Percentiles rank a stretch among this genome's conserved stretches.
phyloP scores from a whole-genome alignment of 2,888 invertebrate species.

The Drosophila recens region DNA sequence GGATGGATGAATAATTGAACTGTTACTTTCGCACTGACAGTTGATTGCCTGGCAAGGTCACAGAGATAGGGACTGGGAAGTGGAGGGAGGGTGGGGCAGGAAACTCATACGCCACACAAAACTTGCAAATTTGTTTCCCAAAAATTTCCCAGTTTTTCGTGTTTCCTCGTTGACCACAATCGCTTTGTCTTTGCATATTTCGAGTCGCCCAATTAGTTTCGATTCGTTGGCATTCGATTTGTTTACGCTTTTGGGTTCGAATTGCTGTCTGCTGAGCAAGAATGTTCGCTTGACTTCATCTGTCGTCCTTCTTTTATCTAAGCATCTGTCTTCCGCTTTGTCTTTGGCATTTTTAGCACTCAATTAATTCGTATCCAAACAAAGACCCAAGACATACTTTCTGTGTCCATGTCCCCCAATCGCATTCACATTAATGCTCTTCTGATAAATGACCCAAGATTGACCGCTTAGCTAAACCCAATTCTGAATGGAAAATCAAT shows the following conservation, averaged over 20 bases:
- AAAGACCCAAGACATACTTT: slow-evolving; percentile 56
- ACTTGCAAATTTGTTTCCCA: slow-evolving; percentile 3
- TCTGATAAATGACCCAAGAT: slow-evolving; percentile 55
- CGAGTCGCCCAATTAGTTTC: slow-evolving; percentile 76
- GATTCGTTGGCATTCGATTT: slow-evolving; percentile 71
- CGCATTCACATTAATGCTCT: slow-evolving; percentile 42
- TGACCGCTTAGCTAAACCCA: slow-evolving; percentile 41
- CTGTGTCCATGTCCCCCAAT: slow-evolving; percentile 17
- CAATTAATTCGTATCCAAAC: slow-evolving; percentile 72
- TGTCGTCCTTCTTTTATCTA: slow-evolving; percentile 52
- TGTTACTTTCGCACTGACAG: slow-evolving; percentile 68
- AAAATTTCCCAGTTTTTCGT: not conserved
- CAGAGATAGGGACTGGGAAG: not conserved
- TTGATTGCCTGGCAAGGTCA: slow-evolving; percentile 71
- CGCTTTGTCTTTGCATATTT: slow-evolving; percentile 78
- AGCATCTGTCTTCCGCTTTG: slow-evolving; percentile 36
- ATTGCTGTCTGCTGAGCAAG: slow-evolving; percentile 52
- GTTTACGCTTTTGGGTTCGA: slow-evolving; percentile 42
- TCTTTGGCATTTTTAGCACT: slow-evolving; percentile 65
- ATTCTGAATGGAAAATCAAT: slow-evolving; percentile 63
- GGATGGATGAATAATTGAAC: slow-evolving; percentile 77
- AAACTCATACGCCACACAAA: not conserved
- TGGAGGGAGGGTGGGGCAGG: not conserved
- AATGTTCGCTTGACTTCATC: slow-evolving; percentile 71
- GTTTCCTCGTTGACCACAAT: slow-evolving; percentile 52